Evolutionary conservation across 2,888 invertebrate genomes (phyloP), one percentile per base, ranked within the genome.

Genomic region (Sminthurides aquaticus): DNA sequence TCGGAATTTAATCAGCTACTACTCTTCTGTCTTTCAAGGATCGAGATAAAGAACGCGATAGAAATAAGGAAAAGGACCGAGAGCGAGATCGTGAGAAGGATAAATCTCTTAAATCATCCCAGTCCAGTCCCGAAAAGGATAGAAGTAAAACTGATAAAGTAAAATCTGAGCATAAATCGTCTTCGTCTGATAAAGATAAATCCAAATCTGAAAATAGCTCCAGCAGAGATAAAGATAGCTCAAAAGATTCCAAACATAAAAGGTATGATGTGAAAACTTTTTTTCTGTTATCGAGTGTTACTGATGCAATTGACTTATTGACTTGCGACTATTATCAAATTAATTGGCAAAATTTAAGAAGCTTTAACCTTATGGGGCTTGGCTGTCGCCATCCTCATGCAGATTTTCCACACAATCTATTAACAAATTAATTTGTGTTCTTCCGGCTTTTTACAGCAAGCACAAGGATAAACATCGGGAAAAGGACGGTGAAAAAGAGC

Each of bases 381-480:
- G n/a, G n/a, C n/a, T n/a, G n/a, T n/a, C n/a, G n/a, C n/a, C n/a
- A n/a, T n/a, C n/a, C n/a, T n/a, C n/a, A n/a, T n/a, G n/a, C n/a
- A n/a, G n/a, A n/a, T n/a, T n/a, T n/a, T n/a, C n/a, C n/a, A n/a
- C n/a, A n/a, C n/a, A n/a, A n/a, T n/a, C n/a, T n/a, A n/a, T n/a
- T n/a, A n/a, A n/a, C n/a, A n/a, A n/a, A n/a, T n/a, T n/a, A n/a
- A n/a, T n/a, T n/a, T n/a, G n/a, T n/a, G n/a, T n/a, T n/a, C n/a
- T n/a, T n/a, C n/a, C n/a, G n/a, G n/a, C n/a, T n/a, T n/a, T n/a
- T 62, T 62, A 3, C 34, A 70, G 66, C 57, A 70, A 64, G 26
- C 67, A 81, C 62, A 81, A 79, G 71, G 79, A 80, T 43, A 79
- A 77, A 74, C 82, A 83, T 49, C 81, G 82, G 22, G 82, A 75